phyloP scores from a whole-genome alignment of 1,140 invertebrate species.

The Drosophila kikkawai region DNA sequence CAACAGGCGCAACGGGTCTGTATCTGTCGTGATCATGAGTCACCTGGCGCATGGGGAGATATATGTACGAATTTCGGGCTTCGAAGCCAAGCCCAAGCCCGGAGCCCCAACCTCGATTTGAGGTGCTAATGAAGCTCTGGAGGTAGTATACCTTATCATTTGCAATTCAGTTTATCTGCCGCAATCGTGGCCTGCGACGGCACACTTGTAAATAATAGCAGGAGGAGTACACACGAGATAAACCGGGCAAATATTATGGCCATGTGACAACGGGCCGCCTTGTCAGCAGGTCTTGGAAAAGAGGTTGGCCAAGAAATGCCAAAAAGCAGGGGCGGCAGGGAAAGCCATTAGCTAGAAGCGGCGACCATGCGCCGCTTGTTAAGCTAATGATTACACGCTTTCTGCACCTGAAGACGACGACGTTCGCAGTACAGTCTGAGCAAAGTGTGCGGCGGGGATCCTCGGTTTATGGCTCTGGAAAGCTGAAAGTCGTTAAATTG shows the following conservation, averaged over 20 bases:
- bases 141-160: slow-evolving; percentile 21
- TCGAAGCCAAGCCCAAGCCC: slow-evolving; percentile 5
- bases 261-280: slow-evolving; percentile 62
- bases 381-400: slow-evolving; percentile 74
- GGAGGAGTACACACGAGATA: slow-evolving; percentile 62
- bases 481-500: slow-evolving; percentile 36
- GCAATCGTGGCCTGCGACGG: slow-evolving; percentile 43
- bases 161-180: slow-evolving; percentile 50
- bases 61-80: not conserved
- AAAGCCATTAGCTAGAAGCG: slow-evolving; percentile 26
- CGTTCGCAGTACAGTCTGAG: slow-evolving; percentile 27
- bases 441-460: slow-evolving; percentile 28
- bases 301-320: slow-evolving; percentile 22
- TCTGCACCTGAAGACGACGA: slow-evolving; percentile 54
- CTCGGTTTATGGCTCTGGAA: slow-evolving; percentile 33
- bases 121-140: slow-evolving; percentile 36
- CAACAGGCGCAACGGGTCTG: slow-evolving; percentile 27
- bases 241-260: slow-evolving; percentile 63
- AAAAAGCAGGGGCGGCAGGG: slow-evolving; percentile 26
- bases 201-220: slow-evolving; percentile 71
- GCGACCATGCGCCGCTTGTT: slow-evolving; percentile 64
- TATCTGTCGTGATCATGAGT: slow-evolving; percentile 59
- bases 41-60: slow-evolving; percentile 36
- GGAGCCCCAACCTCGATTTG: slow-evolving; percentile 17
- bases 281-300: slow-evolving; percentile 55